Percentiles rank a stretch among this genome's conserved stretches.
These are phyloP conservation scores for Myioborus miniatus DNA, from an alignment of 2,797 vertebrate species.

Conservation along the genomic window DNA sequence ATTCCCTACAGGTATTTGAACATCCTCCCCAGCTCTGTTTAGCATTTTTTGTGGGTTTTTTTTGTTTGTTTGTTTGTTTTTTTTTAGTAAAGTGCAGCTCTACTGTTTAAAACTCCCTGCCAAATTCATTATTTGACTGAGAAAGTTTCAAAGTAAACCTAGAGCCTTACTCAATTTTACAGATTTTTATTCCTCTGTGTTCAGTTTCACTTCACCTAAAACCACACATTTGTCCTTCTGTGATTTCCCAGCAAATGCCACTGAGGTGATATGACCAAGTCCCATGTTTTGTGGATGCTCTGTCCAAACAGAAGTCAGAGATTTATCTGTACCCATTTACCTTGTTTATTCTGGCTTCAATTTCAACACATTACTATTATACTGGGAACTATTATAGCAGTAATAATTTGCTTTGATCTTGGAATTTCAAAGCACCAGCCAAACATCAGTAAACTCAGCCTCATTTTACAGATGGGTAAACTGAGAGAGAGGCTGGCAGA, in stretches of 20 bases:
- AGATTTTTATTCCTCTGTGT: background rate
- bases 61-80: too few relatives aligned
- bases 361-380: constrained; percentile 26
- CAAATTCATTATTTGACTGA: background rate
- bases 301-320: constrained; percentile 44
- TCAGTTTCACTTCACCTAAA: background rate
- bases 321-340: constrained; percentile 40
- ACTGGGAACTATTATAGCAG: constrained; percentile 26
- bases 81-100: background rate
- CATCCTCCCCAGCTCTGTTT: background rate
- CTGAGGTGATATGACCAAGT: background rate
- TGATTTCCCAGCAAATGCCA: background rate
- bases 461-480: constrained; percentile 46
- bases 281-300: background rate
- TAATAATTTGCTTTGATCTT: constrained; percentile 61
- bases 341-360: constrained; percentile 46
- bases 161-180: background rate
- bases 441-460: constrained; percentile 35
- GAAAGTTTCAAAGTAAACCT: background rate
- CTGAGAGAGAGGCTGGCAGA: background rate
- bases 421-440: constrained; percentile 54
- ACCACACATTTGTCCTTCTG: background rate
- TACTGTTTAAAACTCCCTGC: background rate
- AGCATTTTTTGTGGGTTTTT: background rate
- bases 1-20: background rate